Evolutionary conservation across 2,888 invertebrate species (phyloP), one percentile per base, ranked within the genome.

Genomic region (Drosophila fungiperda): DNA sequence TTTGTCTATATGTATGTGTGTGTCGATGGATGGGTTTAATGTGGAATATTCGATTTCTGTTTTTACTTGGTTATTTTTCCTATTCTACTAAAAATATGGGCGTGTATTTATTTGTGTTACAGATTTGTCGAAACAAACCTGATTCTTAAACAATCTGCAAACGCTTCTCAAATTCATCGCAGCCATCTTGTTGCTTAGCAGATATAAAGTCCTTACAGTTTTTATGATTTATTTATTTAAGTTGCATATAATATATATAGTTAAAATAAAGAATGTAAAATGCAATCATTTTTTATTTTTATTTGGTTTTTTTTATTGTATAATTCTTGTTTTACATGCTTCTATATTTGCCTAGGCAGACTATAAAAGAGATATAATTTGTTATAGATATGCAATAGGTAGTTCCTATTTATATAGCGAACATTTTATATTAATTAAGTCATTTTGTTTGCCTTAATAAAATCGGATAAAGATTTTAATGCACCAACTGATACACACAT

Each of bases 71-170:
- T 42, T 36, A 49, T 40, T 53, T 64, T 15, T 17, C 60, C 45
- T 59, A 45, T 66, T 67, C 40, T 60, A 73, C 36, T 53, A 48
- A 68, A 77, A 68, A 66, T 62, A 63, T 68, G 75, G 68, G 68
- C 64, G 64, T 20, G 6, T 45, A 35, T 69, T 55, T 33, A 64
- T 77, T 45, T 45, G 23, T 15, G 8, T 15, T 23, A 80, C 15
- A 36, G 60, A 74, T 48, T 69, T 57, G 52, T 74, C 52, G 48
- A 73, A 52, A 61, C 45, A 48, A 73, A 36, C 60, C 42, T 68
- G 66, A 57, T 57, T 35, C 45, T 48, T n/a, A 26, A 60, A 52
- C n/a, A 23, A 45, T 48, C 11, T 20, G 52, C 9, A 42, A 32
- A 36, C 4, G 6, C 12, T 29, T 49, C 2, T 23, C 6, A 29